Percentiles rank a stretch among this genome's conserved stretches.
Conservation (phyloP, 2,888 invertebrate species). For the Cerastoderma edule region DNA sequence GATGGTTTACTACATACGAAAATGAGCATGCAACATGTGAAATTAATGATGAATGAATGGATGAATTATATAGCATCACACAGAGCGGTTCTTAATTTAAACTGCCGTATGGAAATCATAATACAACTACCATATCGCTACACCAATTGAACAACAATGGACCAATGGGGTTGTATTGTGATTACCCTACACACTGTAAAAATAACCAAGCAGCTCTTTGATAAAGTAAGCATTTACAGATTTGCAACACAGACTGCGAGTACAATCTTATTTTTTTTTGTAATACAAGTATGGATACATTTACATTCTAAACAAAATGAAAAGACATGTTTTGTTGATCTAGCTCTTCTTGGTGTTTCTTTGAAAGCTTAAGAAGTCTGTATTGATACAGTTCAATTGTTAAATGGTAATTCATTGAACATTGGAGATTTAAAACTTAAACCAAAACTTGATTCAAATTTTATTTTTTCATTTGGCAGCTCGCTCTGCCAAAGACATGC, state of each 20-base stretch:
- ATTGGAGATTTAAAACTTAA: neutral
- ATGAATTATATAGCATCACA: too few relatives aligned
- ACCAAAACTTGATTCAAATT: neutral
- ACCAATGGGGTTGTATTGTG: neutral
- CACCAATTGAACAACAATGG: neutral
- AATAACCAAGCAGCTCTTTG: neutral
- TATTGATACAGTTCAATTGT: neutral
- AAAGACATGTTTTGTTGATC: neutral
- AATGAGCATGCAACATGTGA: too few relatives aligned
- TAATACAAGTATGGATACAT: slow-evolving; percentile 6
- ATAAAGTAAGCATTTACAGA: slow-evolving; percentile 19
- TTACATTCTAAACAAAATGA: neutral
- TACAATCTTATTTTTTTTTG: neutral
- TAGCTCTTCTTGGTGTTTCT: neutral
- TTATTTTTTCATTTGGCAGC: too few relatives aligned
- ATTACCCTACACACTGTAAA: neutral
- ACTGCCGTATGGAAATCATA: too few relatives aligned
- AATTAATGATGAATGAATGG: neutral
- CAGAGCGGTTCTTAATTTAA: too few relatives aligned
- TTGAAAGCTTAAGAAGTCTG: neutral
- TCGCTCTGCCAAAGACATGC: too few relatives aligned
- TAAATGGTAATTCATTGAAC: neutral
- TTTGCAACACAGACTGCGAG: slow-evolving; percentile 7
- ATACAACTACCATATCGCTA: neutral
- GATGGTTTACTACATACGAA: too few relatives aligned